Conservation (phyloP, 1,140 invertebrate species). For the Cephus cinctus region DNA sequence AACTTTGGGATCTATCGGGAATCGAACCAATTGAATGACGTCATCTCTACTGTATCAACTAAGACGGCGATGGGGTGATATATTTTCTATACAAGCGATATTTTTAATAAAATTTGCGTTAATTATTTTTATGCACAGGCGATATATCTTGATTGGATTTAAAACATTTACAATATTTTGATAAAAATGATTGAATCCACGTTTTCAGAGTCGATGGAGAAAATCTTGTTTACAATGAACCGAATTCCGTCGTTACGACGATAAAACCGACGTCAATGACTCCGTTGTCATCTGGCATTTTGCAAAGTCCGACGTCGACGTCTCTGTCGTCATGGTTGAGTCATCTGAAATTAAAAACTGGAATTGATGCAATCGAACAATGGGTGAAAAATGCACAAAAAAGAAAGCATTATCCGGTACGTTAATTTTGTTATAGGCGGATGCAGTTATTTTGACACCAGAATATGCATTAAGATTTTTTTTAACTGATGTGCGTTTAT, state of each 20-base stretch:
- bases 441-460: neutral
- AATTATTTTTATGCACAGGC: too few relatives aligned
- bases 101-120: too few relatives aligned
- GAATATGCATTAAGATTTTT: neutral
- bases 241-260: conserved; percentile 2
- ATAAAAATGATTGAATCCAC: too few relatives aligned
- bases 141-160: too few relatives aligned
- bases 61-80: too few relatives aligned
- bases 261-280: neutral
- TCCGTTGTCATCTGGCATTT: neutral
- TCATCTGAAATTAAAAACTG: conserved; percentile 21
- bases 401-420: conserved; percentile 10
- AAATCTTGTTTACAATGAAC: conserved; percentile 4
- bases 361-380: conserved; percentile 18
- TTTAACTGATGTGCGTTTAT: neutral
- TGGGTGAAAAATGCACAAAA: conserved; percentile 24
- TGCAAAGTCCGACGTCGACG: conserved; percentile 5
- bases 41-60: too few relatives aligned
- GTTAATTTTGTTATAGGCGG: neutral
- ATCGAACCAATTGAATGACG: too few relatives aligned
- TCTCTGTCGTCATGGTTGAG: conserved; percentile 22
- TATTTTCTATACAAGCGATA: too few relatives aligned
- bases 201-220: too few relatives aligned
- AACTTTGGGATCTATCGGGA: too few relatives aligned
- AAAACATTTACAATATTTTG: too few relatives aligned